Evolutionary conservation across 2,113 vertebrate species (phyloP), one percentile per base, ranked within the genome.

Genomic region (Erythrolamprus reginae): DNA sequence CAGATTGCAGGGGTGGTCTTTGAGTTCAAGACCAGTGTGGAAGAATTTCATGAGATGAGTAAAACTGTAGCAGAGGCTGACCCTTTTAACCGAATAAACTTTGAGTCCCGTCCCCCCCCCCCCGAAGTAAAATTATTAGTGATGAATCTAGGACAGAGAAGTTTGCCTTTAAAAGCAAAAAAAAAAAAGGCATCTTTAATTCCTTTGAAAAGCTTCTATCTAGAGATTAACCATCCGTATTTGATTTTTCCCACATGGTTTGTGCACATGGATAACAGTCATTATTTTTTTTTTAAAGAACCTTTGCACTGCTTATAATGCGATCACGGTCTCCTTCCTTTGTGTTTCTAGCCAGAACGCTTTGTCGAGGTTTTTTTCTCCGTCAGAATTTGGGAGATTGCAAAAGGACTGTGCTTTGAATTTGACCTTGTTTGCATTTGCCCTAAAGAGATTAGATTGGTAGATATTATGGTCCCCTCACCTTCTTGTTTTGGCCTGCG

Each of bases 331-430:
- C 21, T 77, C 82, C 84, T 26, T 0, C 24, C 3, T 56, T 84
- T 84, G 23, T 89, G 89, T 92, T 88, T 92, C 82, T 24, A 92
- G 82, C 84, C 50, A 91, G n/a, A 1, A 10, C 1, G 65, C 84
- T 91, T 87, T 17, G 52, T 88, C 12, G 13, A n/a, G 53, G 6
- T n/a, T 61, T 13, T 61, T 0, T 88, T 86, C 91, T 86, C 86
- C 88, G 86, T 89, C 38, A 88, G 47, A 89, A 61, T 19, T 93
- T 88, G 61, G 23, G 26, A 15, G 23, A 17, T 70, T 92, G 86
- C 93, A 86, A 92, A 91, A 85, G 89, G 45, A 55, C 82, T 89
- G 28, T 84, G 92, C 91, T 94, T 91, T 88, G 61, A 90, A 88
- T 61, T 89, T 82, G 90, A 2, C 6, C 52, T 33, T 93, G 89